Evolutionary conservation across 2,113 vertebrate species (phyloP).

Genomic region (Urocolius indicus): DNA sequence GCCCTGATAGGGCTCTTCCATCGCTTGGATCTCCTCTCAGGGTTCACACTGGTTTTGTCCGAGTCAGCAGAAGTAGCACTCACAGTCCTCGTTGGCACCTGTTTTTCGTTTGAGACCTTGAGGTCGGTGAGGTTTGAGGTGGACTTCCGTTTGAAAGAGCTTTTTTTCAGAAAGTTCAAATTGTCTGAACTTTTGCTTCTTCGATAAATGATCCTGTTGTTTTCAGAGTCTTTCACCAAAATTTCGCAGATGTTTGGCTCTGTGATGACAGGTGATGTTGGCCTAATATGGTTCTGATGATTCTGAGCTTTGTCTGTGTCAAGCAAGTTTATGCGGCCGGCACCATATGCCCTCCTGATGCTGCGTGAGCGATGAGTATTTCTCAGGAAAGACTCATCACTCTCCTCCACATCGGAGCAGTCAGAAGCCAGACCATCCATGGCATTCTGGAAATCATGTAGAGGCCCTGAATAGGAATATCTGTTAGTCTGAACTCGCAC

Average conservation of each 20-base stretch:
- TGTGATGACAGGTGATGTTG: neutral
- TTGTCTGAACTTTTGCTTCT: slow-evolving; percentile 92
- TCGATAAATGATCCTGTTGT: slow-evolving; percentile 76
- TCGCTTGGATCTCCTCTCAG: slow-evolving; percentile 64
- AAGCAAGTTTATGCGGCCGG: slow-evolving; percentile 87
- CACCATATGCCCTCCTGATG: slow-evolving; percentile 88
- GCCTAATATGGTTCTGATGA: neutral
- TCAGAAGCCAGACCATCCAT: slow-evolving; percentile 76
- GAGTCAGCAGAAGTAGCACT: slow-evolving; percentile 80
- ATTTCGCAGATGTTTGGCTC: slow-evolving; percentile 63
- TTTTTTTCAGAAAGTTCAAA: slow-evolving; percentile 85
- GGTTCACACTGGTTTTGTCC: slow-evolving; percentile 52
- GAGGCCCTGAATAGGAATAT: neutral
- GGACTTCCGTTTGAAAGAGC: slow-evolving; percentile 87
- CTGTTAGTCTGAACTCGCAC: slow-evolving; percentile 43
- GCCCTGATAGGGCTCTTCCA: slow-evolving; percentile 82
- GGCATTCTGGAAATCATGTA: slow-evolving; percentile 2
- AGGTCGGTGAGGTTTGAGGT: slow-evolving; percentile 74
- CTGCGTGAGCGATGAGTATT: slow-evolving; percentile 90
- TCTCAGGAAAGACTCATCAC: slow-evolving; percentile 81
- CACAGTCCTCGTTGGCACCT: slow-evolving; percentile 73
- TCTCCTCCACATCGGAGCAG: slow-evolving; percentile 72
- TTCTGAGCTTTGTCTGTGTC: slow-evolving; percentile 72
- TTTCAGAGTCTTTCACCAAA: slow-evolving; percentile 68
- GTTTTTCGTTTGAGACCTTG: slow-evolving; percentile 54